These are phyloP conservation scores for Gymnobelideus leadbeateri DNA, from an alignment of 2,113 vertebrate species.

Conservation along the genomic window DNA sequence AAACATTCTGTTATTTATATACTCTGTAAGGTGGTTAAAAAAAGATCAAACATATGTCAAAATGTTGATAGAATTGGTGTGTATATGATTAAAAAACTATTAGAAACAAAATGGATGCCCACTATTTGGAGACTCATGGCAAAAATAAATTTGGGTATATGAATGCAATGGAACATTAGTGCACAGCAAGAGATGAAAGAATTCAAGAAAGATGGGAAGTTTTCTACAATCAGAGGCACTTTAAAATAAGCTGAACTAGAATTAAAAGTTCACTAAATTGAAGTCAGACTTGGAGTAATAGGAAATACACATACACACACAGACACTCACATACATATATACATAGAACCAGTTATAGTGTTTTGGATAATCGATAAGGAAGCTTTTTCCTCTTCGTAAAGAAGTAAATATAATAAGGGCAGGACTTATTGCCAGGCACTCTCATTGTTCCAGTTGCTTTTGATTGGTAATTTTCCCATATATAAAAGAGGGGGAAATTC, in stretches of 20 bases:
- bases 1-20: neutral
- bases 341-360: neutral
- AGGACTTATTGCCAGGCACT: neutral
- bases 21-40: neutral
- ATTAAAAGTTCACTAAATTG: neutral
- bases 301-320: neutral
- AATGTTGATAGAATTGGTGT: neutral
- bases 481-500: neutral
- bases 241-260: neutral
- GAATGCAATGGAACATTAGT: neutral
- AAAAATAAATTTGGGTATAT: neutral
- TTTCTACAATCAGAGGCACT: neutral
- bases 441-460: neutral
- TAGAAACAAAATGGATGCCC: neutral
- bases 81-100: neutral
- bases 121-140: neutral
- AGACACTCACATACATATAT: no score
- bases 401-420: neutral
- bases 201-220: neutral
- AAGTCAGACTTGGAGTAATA: neutral
- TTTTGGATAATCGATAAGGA: neutral
- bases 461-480: neutral
- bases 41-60: neutral
- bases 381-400: neutral
- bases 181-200: neutral